These are phyloP conservation scores for Macrosiphum euphorbiae DNA, from an alignment of 2,888 invertebrate species.

Conservation along the genomic window DNA sequence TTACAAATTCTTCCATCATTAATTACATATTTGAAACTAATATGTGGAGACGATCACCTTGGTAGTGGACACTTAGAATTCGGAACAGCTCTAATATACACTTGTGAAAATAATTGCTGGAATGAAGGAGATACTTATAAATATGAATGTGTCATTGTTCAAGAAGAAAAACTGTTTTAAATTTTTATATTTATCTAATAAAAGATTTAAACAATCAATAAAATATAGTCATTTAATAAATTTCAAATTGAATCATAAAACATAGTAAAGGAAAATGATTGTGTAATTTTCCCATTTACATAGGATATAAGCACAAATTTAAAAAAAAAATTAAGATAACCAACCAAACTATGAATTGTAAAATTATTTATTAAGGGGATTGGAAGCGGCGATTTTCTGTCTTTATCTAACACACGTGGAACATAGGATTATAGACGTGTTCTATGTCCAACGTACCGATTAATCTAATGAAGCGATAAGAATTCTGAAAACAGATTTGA, in stretches of 20 bases:
- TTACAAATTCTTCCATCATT: slow-evolving; percentile 87
- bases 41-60: slow-evolving; percentile 60
- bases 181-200: slow-evolving; percentile 25
- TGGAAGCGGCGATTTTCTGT: too few species aligned
- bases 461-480: too few species aligned
- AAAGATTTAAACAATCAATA: neutral
- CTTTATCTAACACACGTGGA: too few species aligned
- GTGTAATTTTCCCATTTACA: neutral
- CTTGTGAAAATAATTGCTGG: slow-evolving; percentile 90
- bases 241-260: neutral
- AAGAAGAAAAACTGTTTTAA: slow-evolving; percentile 75
- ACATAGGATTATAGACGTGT: too few species aligned
- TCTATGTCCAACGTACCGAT: too few species aligned
- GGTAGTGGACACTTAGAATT: slow-evolving; percentile 77
- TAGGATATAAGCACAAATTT: neutral
- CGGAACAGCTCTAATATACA: slow-evolving; percentile 87
- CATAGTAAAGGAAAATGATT: neutral
- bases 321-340: neutral
- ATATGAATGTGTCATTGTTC: slow-evolving; percentile 81
- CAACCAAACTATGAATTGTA: neutral
- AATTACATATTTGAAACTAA: slow-evolving; percentile 78
- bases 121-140: slow-evolving; percentile 77
- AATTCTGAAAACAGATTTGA: too few species aligned
- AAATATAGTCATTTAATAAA: neutral
- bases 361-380: neutral